phyloP scores from a whole-genome alignment of 1,140 invertebrate genomes.

The Scaptomyza graminum region DNA sequence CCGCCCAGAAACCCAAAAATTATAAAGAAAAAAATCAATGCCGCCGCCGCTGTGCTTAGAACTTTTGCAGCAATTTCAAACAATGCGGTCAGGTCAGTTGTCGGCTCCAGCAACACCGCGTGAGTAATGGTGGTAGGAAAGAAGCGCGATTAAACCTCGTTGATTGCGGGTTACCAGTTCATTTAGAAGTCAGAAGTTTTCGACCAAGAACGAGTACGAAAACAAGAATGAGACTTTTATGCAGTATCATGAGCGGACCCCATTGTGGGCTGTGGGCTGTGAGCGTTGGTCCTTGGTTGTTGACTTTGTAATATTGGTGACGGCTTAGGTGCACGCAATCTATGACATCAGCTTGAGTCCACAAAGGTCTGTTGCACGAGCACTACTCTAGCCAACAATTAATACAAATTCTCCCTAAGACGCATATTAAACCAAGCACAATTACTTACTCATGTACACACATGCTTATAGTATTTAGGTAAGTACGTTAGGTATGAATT shows the following conservation, averaged over 20 bases:
- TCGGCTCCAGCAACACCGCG: constrained; percentile 5
- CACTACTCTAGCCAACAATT: constrained; percentile 38
- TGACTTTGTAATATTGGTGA: constrained; percentile 65
- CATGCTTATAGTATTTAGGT: background rate
- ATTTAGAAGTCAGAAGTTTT: constrained; percentile 46
- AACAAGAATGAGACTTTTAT: constrained; percentile 33
- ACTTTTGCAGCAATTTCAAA: constrained; percentile 30
- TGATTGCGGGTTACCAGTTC: constrained; percentile 73
- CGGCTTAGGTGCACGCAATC: constrained; percentile 75
- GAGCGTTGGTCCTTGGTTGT: constrained; percentile 9
- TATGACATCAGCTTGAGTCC: constrained; percentile 73
- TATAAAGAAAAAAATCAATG: constrained; percentile 67
- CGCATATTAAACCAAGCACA: constrained; percentile 13
- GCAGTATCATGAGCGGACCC: constrained; percentile 17
- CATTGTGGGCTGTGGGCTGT: constrained; percentile 11
- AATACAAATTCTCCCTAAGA: constrained; percentile 31
- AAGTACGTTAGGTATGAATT: too few species aligned
- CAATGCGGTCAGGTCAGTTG: constrained; percentile 50
- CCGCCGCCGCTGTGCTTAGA: constrained; percentile 32
- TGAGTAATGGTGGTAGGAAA: constrained; percentile 15
- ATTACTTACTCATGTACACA: background rate
- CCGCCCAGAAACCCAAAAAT: constrained; percentile 34
- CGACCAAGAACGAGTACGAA: constrained; percentile 30
- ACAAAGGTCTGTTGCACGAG: constrained; percentile 12
- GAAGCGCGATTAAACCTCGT: constrained; percentile 58